Base-by-base conservation (phyloP, 2,888 invertebrate species). In the Hetaerina titia region DNA sequence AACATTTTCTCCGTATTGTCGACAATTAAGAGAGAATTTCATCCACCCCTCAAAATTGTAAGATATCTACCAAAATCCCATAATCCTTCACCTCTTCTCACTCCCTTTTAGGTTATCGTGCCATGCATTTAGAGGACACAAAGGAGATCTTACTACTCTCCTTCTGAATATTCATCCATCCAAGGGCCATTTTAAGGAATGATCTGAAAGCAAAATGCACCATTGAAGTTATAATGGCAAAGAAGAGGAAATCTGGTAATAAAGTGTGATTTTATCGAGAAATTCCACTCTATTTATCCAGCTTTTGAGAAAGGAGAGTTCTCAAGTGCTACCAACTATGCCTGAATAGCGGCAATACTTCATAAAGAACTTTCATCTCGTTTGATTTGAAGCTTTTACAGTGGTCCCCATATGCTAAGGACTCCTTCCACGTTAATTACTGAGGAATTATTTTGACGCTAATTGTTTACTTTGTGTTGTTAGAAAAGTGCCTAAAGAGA, bases 21-120 rank as follows among this genome's bases (percentile, higher is more conserved):
- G 31, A 31, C 81, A 45, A 81, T 81, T 81, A 81, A 81, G 81
- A 81, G 81, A 81, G 31, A 31, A 81, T 81, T 81, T 25, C 81
- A 81, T 81, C 31, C 31, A 11, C 81, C 81, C 31, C 25, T 81
- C 19, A 81, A 81, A 81, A 31, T 31, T 2, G 13, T 7, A 81
- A n/a, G n/a, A 81, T 13, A 13, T 22, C 13, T 31, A 13, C 15
- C 11, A 25, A 2, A 81, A 31, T 81, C 81, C 22, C n/a, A 22
- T 81, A 31, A 81, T 81, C 81, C 81, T 81, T 31, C 9, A 81
- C 31, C 31, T 81, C 81, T 81, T 31, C 81, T 25, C 81, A 31
- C 81, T 31, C 7, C 25, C 81, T 81, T 31, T 81, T 81, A 81
- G 6, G 81, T 31, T 31, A 81, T 31, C 81, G 81, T 81, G 81